Percentiles rank a stretch among this genome's conserved stretches.
phyloP scores from a whole-genome alignment of 2,113 vertebrate genomes.

The Serinus canaria region DNA sequence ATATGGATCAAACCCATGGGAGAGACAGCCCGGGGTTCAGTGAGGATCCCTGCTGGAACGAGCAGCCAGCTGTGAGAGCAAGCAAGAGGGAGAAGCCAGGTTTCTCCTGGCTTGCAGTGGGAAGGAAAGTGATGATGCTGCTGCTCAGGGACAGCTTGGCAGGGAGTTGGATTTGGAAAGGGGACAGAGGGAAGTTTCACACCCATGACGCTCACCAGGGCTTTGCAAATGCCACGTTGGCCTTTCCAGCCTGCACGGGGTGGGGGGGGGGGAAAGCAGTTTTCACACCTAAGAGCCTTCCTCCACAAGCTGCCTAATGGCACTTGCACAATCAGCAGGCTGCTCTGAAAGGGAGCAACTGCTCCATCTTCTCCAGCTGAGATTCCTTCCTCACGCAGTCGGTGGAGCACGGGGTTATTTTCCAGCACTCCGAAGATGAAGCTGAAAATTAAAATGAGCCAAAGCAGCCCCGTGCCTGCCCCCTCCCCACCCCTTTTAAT shows the following conservation, averaged over 20 bases:
- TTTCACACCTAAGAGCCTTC: not conserved
- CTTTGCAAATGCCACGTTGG: not conserved
- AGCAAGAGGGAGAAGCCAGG: not conserved
- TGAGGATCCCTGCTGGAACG: not conserved
- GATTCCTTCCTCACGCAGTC: not conserved
- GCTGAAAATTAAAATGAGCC: not conserved
- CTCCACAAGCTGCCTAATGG: not conserved
- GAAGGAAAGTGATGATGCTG: not conserved
- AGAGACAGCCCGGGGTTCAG: not conserved
- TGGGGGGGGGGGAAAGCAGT: not conserved
- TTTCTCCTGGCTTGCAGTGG: not conserved
- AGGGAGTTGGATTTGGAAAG: not conserved
- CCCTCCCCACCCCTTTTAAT: not conserved
- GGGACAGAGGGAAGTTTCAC: not conserved
- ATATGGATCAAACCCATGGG: not conserved
- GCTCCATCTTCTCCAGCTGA: not conserved
- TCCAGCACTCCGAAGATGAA: not conserved
- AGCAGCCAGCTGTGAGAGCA: not conserved
- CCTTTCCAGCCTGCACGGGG: not conserved
- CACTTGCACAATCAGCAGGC: not conserved
- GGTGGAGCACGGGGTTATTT: not conserved
- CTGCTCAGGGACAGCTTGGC: not conserved
- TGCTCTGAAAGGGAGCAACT: not conserved
- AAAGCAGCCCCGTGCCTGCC: not conserved
- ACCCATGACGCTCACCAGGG: not conserved